A percentile compares a stretch with the other conserved stretches of the same genome.
These are phyloP conservation scores for Ornithoptera priamus DNA, from an alignment of 2,888 invertebrate species.

Conservation along the genomic window DNA sequence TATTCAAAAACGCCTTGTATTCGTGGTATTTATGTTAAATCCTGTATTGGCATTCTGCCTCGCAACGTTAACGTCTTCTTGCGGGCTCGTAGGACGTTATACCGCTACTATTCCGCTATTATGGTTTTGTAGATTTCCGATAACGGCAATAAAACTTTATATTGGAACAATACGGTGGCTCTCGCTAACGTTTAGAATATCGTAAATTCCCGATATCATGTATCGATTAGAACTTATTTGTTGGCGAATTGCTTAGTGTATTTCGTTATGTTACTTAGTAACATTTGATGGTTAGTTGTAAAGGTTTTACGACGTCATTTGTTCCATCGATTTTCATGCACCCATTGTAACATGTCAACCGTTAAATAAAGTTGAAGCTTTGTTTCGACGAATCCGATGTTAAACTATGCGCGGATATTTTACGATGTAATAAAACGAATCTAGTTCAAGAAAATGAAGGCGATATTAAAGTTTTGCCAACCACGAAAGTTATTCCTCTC, in stretches of 20 bases:
- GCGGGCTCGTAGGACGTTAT: conserved; percentile 49
- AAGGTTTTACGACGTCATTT: conserved; percentile 29
- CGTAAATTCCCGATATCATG: conserved; percentile 62
- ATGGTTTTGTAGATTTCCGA: conserved; percentile 56
- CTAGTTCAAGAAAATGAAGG: conserved; percentile 43
- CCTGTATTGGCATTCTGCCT: conserved; percentile 63
- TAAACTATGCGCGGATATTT: conserved; percentile 30
- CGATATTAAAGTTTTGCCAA: conserved; percentile 53
- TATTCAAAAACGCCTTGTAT: conserved; percentile 31
- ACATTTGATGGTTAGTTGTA: conserved; percentile 15
- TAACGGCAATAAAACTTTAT: conserved; percentile 70
- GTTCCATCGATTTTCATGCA: conserved; percentile 22
- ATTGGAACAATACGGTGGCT: conserved; percentile 57
- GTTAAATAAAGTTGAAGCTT: conserved; percentile 31
- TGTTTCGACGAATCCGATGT: conserved; percentile 22
- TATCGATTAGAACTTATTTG: conserved; percentile 53
- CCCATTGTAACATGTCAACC: conserved; percentile 27
- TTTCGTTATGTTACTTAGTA: conserved; percentile 25
- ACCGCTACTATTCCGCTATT: conserved; percentile 53
- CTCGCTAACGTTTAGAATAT: conserved; percentile 57
- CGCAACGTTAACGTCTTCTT: conserved; percentile 49
- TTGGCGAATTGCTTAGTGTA: conserved; percentile 36
- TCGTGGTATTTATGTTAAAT: conserved; percentile 41
- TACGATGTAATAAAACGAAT: conserved; percentile 39
- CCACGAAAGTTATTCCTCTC: conserved; percentile 56